Base-by-base conservation (phyloP, 2,113 vertebrate species). In the Perca schrenkii region DNA sequence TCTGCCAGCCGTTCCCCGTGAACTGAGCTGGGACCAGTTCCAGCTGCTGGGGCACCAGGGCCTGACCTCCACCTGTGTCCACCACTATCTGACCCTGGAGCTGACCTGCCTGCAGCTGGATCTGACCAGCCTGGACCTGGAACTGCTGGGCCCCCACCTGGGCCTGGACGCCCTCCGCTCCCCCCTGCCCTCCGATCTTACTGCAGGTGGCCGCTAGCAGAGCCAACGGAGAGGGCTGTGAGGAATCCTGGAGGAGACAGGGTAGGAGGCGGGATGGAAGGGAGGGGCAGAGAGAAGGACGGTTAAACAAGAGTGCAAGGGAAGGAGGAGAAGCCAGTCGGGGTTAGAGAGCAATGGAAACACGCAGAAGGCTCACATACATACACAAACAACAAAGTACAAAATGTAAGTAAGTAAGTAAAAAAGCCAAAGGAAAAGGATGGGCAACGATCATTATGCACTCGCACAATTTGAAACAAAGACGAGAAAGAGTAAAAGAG, bases 161-260 rank as follows among this genome's bases (percentile, higher is more conserved):
- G 90, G 95, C 96, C 92, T 98, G 97, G 90, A 96, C 95, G 88
- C 96, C 97, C 91, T 94, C 94, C 0, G 62, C 62, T 82, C 77
- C 91, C 56, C 90, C 92, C 90, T 94, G 94, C 84, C 98, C 98
- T 94, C 98, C 98, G 94, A 99, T 99, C 95, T 99, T 99, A 96
- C 98, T 99, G 97, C 98, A 99, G 93, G 98, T 99, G 87, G 98
- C 98, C 82, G 98, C 98, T 84, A 99, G 96, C 92, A 99, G 95
- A 94, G 98, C 98, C 1, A 99, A 94, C 88, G 98, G 98, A 88
- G 98, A 99, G 87, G 98, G 98, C 93, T 99, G 98, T 83, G 98
- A 97, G 90, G 98, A 97, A 95, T 99, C 98, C 98, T 99, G 74
- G 54, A 83, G 60, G 65, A 67, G 22, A 67, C 2, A 0, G 11